phyloP scores from a whole-genome alignment of 2,113 vertebrate species.

The Eclectus roratus region DNA sequence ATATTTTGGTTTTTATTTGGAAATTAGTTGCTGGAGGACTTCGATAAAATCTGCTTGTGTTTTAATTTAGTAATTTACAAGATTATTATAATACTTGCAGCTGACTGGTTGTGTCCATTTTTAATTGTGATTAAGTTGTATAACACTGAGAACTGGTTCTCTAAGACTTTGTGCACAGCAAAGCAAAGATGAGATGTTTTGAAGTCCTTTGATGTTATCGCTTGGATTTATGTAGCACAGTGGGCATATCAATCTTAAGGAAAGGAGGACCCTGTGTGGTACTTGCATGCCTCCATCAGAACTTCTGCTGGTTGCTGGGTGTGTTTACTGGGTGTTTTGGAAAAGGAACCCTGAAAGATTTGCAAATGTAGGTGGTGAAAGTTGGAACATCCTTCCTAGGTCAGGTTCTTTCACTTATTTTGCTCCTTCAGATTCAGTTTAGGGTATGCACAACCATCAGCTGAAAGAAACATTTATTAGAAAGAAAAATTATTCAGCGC shows the following conservation, averaged over 20 bases:
- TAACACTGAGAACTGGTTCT: neutral
- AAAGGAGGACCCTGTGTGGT: neutral
- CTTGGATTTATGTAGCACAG: neutral
- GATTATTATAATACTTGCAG: neutral
- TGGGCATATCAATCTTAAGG: neutral
- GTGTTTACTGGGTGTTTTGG: neutral
- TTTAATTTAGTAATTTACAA: neutral
- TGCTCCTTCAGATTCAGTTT: neutral
- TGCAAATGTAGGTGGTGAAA: neutral
- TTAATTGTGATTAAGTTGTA: neutral
- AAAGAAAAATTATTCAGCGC: neutral
- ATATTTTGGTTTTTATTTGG: neutral
- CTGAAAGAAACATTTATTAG: neutral
- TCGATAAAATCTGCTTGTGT: neutral
- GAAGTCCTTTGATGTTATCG: neutral
- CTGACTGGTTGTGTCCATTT: neutral
- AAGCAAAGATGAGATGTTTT: neutral
- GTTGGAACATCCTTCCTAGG: neutral
- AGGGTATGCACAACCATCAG: neutral
- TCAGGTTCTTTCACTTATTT: neutral
- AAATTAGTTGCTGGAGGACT: neutral
- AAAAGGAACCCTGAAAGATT: neutral
- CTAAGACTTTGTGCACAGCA: neutral
- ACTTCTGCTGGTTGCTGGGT: rapidly evolving
- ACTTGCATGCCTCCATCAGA: rapidly evolving